Conservation (phyloP, 2,888 invertebrate genomes). For the Rhabditoides inermis region DNA sequence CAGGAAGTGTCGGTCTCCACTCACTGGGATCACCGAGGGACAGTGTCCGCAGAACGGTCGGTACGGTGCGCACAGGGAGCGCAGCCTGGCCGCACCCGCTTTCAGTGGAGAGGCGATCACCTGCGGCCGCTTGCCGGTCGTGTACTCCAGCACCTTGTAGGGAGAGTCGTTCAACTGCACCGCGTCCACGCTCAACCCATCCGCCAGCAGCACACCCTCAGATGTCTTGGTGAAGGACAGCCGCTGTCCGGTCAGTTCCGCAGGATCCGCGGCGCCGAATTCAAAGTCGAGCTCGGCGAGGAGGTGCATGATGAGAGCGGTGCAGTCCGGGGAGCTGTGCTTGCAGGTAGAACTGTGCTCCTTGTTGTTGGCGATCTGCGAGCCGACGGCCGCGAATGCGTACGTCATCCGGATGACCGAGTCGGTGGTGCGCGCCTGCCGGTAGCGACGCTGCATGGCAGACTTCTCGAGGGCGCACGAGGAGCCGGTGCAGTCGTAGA, state of each 20-base stretch:
- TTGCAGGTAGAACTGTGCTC: slow-evolving; percentile 19
- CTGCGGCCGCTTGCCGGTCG: slow-evolving; percentile 24
- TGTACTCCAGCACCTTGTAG: slow-evolving; percentile 20
- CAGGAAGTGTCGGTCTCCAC: slow-evolving; percentile 36
- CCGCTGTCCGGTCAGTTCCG: slow-evolving; percentile 24
- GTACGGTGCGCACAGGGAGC: slow-evolving; percentile 43
- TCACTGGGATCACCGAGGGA: background rate
- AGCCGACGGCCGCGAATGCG: slow-evolving; percentile 41
- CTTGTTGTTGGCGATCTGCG: slow-evolving; percentile 31
- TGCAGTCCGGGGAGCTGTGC: slow-evolving; percentile 32
- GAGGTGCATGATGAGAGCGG: slow-evolving; percentile 27
- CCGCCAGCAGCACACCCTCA: slow-evolving; percentile 22
- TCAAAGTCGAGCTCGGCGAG: slow-evolving; percentile 28
- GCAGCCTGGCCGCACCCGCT: slow-evolving; percentile 18
- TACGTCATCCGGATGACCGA: slow-evolving; percentile 44
- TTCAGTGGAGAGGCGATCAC: slow-evolving; percentile 19
- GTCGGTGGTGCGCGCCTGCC: slow-evolving; percentile 33
- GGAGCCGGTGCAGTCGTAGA: slow-evolving; percentile 27
- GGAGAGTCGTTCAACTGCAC: slow-evolving; percentile 19
- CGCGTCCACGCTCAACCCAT: slow-evolving; percentile 35
- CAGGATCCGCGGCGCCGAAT: slow-evolving; percentile 35
- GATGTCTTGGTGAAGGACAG: slow-evolving; percentile 17
- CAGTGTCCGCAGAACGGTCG: slow-evolving; percentile 47
- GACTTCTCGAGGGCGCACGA: slow-evolving; percentile 22
- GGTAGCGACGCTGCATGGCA: slow-evolving; percentile 20